Evolutionary conservation across 1,140 invertebrate species (phyloP).

Genomic region (Lutraria rhynchaena): DNA sequence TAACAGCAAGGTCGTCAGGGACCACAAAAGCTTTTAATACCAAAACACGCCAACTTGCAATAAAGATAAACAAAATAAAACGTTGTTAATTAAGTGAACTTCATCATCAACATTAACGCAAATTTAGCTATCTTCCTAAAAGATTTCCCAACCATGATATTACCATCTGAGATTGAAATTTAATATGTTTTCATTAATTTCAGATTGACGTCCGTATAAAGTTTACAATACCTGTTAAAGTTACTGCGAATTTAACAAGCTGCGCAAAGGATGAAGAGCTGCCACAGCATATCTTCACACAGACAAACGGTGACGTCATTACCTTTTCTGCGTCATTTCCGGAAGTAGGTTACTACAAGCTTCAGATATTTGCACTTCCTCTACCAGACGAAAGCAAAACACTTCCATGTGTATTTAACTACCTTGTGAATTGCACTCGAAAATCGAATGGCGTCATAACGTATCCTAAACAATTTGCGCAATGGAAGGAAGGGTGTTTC

Average conservation of each 20-base stretch:
- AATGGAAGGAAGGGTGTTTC: constrained; percentile 81
- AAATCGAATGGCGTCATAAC: constrained; percentile 40
- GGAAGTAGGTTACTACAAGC: constrained; percentile 74
- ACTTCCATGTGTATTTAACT: constrained; percentile 78
- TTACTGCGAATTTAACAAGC: constrained; percentile 76
- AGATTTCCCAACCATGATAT: too few relatives aligned
- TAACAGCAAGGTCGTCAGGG: too few relatives aligned
- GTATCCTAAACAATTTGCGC: constrained; percentile 79
- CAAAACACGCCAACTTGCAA: too few relatives aligned
- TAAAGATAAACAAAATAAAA: too few relatives aligned
- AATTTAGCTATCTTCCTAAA: too few relatives aligned
- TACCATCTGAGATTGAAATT: too few relatives aligned
- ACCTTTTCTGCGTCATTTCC: constrained; percentile 67
- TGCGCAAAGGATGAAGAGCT: constrained; percentile 71
- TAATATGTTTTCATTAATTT: constrained; percentile 58
- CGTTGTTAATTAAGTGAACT: too few relatives aligned
- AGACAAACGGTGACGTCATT: constrained; percentile 56
- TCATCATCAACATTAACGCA: too few relatives aligned
- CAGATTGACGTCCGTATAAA: constrained; percentile 66
- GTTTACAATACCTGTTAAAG: constrained; percentile 66
- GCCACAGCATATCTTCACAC: constrained; percentile 75
- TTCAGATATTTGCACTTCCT: constrained; percentile 77
- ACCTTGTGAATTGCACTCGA: constrained; percentile 70
- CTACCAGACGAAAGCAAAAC: constrained; percentile 74
- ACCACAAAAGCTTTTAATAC: too few relatives aligned